Evolutionary conservation across 1,140 invertebrate species (phyloP).

Genomic region (Geopemphigus sp.): DNA sequence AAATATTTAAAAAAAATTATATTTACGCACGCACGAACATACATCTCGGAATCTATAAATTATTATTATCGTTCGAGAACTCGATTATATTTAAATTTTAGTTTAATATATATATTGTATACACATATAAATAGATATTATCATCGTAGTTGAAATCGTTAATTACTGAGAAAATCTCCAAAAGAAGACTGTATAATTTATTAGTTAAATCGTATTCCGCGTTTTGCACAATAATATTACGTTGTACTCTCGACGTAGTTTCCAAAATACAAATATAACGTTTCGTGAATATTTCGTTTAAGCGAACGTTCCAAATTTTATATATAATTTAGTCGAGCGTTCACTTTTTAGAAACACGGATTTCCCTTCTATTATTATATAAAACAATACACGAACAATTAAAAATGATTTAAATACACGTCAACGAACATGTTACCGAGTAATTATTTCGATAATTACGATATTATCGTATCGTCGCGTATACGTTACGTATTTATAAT

Average conservation of each 20-base stretch:
- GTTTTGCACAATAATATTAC: neutral
- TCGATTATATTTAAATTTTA: neutral
- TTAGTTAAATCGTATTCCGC: neutral
- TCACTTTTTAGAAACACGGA: neutral
- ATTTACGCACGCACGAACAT: neutral
- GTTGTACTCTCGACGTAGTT: conserved; percentile 15
- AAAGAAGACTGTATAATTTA: neutral
- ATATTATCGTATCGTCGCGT: too few relatives aligned
- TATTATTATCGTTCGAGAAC: neutral
- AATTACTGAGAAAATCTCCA: neutral
- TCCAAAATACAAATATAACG: neutral
- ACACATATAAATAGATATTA: neutral
- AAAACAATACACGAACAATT: neutral
- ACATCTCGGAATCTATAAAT: neutral
- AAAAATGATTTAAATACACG: too few relatives aligned
- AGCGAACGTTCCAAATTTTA: neutral
- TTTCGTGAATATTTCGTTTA: conserved; percentile 3
- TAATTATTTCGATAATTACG: too few relatives aligned
- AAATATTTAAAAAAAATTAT: neutral
- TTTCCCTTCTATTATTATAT: neutral
- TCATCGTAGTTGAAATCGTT: neutral
- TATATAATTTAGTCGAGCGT: neutral
- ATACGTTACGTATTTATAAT: too few relatives aligned
- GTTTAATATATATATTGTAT: neutral
- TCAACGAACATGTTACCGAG: too few relatives aligned